Base-by-base conservation (phyloP, 2,113 vertebrate species). In the Lophotis ruficrista region DNA sequence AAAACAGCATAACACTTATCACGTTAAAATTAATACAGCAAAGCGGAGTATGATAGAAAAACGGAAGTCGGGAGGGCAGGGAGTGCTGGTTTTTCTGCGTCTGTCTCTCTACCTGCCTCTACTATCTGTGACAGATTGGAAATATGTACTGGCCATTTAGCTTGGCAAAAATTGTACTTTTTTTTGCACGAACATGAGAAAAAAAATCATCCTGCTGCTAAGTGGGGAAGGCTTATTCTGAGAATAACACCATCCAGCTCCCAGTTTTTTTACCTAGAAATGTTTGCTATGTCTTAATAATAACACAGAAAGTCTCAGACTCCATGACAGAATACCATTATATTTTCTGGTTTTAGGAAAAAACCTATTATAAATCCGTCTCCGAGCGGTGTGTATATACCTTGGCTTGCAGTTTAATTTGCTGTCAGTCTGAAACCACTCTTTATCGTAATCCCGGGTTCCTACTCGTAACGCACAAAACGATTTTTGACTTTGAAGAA, bases 151-250 rank as follows among this genome's bases (percentile, higher is more conserved):
- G 76, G 48, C 51, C 93, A 57, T 96, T 96, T 56, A 75, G 19
- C 51, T 95, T 90, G 93, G 94, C 92, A 96, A 89, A 94, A 93
- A 61, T 8, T 9, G 0, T n/a, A 16, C 38, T 60, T 78, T 53
- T 60, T 60, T 64, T 62, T 83, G 11, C 13, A 62, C 0, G 15
- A 80, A 79, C 56, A 38, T 1, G 33, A 58, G 41, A 54, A 82
- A 92, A 92, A n/a, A 90, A 71, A 23, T 77, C 89, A 66, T 86
- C 78, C 92, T 95, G 85, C 78, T 94, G 82, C 91, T 85, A 92
- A 96, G 94, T 92, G 88, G 85, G 94, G 50, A 68, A 93, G 93
- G 90, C 85, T 94, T 85, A 35, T 92, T 90, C 68, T 89, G 93
- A 89, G 79, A 82, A 78, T 35, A 81, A 81, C 75, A 58, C 64